phyloP scores from a whole-genome alignment of 2,888 invertebrate genomes.

The Polydesmus complanatus region DNA sequence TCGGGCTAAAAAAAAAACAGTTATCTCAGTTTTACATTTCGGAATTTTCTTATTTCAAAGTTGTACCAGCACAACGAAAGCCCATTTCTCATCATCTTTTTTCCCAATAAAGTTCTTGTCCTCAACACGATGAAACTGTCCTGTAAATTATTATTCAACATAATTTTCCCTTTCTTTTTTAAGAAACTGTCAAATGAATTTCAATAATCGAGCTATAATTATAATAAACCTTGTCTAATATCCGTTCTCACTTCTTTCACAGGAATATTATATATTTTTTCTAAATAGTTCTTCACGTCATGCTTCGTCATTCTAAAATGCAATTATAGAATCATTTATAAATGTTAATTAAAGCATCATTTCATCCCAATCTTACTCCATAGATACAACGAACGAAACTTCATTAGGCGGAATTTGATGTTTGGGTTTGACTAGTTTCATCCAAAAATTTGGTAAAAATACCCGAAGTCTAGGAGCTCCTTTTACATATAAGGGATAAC shows the following conservation, averaged over 20 bases:
- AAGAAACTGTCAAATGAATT: no score
- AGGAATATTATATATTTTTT: slow-evolving; percentile 84
- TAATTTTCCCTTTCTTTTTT: no score
- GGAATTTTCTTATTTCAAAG: not conserved
- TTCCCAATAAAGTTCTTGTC: slow-evolving; percentile 54
- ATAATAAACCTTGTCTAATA: slow-evolving; percentile 49
- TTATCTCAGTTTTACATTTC: not conserved
- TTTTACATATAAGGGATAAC: slow-evolving; percentile 79
- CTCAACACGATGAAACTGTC: slow-evolving; percentile 41
- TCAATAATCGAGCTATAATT: not conserved
- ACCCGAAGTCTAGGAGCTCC: slow-evolving; percentile 89
- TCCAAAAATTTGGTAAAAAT: slow-evolving; percentile 93
- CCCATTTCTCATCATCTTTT: slow-evolving; percentile 67
- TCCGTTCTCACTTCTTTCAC: slow-evolving; percentile 61
- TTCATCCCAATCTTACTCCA: slow-evolving; percentile 41
- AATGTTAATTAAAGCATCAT: not conserved
- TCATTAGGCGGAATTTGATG: slow-evolving; percentile 54
- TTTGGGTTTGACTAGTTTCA: slow-evolving; percentile 68
- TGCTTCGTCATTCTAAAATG: slow-evolving; percentile 59
- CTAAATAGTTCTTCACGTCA: slow-evolving; percentile 84
- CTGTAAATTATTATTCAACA: no score
- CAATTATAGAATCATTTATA: not conserved
- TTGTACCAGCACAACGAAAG: slow-evolving; percentile 61
- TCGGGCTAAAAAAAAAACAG: slow-evolving; percentile 45
- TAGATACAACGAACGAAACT: slow-evolving; percentile 77